A percentile compares a stretch with the other conserved stretches of the same genome.
Evolutionary conservation across 92 coral and sea anemone species (phyloP).

Genomic region (Siderastrea radians): DNA sequence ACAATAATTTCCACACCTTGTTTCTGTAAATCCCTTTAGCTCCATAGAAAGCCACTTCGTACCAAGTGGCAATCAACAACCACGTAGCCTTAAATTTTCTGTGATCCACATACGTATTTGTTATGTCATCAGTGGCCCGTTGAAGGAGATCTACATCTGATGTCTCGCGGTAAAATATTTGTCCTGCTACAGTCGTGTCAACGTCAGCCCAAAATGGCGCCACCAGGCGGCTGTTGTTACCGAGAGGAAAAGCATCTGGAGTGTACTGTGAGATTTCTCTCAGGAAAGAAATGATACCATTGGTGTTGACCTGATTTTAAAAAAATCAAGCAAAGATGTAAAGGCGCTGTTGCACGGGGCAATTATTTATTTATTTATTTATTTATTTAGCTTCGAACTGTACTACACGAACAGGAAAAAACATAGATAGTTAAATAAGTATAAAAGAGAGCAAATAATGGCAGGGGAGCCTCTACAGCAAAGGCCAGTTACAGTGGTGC

Average conservation of each 20-base stretch:
- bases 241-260: conserved; percentile 78
- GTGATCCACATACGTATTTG: conserved; percentile 50
- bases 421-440: too few relatives aligned
- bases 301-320: conserved; percentile 58
- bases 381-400: too few relatives aligned
- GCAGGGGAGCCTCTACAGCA: too few relatives aligned
- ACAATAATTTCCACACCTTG: background rate
- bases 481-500: too few relatives aligned
- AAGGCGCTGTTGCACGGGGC: too few relatives aligned
- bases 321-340: background rate
- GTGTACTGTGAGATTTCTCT: conserved; percentile 49
- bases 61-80: conserved; percentile 43
- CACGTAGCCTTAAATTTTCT: conserved; percentile 71
- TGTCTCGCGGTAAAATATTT: conserved; percentile 71
- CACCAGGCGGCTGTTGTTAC: conserved; percentile 54
- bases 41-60: conserved; percentile 53
- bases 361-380: too few relatives aligned
- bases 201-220: conserved; percentile 40
- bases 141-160: conserved; percentile 36
- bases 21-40: conserved; percentile 2
- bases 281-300: conserved; percentile 69
- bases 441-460: too few relatives aligned
- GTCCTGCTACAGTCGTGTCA: conserved; percentile 60
- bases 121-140: conserved; percentile 72
- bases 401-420: too few relatives aligned